Evolutionary conservation across 2,888 invertebrate species (phyloP), one percentile per base, ranked within the genome.

Genomic region (Synergus umbraculus): DNA sequence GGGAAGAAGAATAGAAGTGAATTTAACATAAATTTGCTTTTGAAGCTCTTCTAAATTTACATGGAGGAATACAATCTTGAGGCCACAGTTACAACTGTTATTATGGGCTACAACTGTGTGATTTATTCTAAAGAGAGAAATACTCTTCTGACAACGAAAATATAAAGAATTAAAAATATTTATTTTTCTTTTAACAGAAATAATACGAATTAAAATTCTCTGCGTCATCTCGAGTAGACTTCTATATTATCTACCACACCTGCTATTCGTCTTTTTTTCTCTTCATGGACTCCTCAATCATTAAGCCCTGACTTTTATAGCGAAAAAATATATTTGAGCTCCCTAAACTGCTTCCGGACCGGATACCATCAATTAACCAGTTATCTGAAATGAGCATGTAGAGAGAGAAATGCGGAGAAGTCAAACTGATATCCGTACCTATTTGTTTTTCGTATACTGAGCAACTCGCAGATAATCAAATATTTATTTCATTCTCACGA

Each of bases 1-100:
- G 29, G 22, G 13, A 66, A 44, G 44, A 67, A 67, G 22, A 69
- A 29, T 46, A 69, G 46, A 69, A 15, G 22, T 49, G 46, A 69
- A 69, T 49, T 69, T 69, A 29, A 69, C 49, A 69, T 66, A 66
- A 66, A 66, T 66, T 66, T 44, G 44, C 66, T 66, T 66, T 66
- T 18, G 18, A n/a, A 44, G 9, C n/a, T 66, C 66, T 66, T 43
- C 44, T 66, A 66, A 66, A 66, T 66, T 43, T 66, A 43, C 66
- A 1, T 44, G 4, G 13, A 18, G 44, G n/a, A 66, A 44, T 44
- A 44, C 43, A 66, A n/a, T 66, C 43, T 66, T 18, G 9, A 37
- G 15, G 18, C 43, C 43, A 41, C 18, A 66, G 44, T 43, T 66
- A 44, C 10, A 44, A 66, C 43, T n/a, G 66, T 44, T 44, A 18